A percentile compares a stretch with the other conserved stretches of the same genome.
phyloP scores from a whole-genome alignment of 2,113 vertebrate genomes.

The Corvus hawaiiensis region DNA sequence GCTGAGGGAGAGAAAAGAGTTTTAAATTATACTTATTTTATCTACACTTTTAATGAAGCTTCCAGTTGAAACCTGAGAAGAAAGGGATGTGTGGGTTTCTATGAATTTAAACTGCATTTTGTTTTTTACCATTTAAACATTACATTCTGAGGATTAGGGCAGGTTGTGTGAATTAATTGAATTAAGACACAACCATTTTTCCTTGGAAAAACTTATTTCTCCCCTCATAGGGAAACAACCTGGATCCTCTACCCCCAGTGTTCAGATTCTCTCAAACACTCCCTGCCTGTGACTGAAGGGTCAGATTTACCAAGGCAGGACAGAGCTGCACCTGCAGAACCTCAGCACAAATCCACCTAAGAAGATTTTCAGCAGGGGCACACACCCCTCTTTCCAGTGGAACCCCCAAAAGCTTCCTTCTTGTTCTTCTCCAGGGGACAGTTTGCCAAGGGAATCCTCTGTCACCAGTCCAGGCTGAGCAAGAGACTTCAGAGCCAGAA shows the following conservation, averaged over 20 bases:
- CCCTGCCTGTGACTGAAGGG: background rate
- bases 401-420: background rate
- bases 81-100: background rate
- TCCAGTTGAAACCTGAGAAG: background rate
- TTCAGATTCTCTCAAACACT: background rate
- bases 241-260: background rate
- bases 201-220: background rate
- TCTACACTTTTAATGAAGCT: background rate
- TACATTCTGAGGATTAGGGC: background rate
- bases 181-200: background rate
- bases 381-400: background rate
- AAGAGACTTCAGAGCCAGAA: background rate
- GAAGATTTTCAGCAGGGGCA: background rate
- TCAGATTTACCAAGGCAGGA: background rate
- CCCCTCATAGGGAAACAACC: background rate
- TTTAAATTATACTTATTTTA: background rate
- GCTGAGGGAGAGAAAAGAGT: background rate
- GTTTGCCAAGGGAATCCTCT: background rate
- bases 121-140: background rate
- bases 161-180: background rate
- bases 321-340: background rate
- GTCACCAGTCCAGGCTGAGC: background rate
- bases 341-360: background rate
- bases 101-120: background rate
- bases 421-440: background rate